phyloP scores from a whole-genome alignment of 1,140 invertebrate species.

The Stratiolaelaps scimitus region DNA sequence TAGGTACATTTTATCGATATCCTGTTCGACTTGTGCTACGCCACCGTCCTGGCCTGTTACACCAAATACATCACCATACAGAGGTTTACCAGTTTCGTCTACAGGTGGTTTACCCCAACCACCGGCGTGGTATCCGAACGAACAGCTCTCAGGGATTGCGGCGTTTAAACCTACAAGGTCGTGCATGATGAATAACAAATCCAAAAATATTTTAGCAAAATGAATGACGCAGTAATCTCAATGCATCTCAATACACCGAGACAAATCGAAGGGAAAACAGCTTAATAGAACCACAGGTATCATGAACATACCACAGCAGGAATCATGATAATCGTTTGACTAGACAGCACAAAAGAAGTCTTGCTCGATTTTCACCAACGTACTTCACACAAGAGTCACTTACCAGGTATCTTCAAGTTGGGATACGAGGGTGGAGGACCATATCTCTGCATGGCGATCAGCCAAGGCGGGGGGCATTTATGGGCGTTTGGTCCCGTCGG shows the following conservation, averaged over 20 bases:
- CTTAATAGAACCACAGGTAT: too few species aligned
- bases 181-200: constrained; percentile 6
- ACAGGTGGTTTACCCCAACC: constrained; percentile 99
- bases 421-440: constrained; percentile 98
- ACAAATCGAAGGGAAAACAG: too few species aligned
- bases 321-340: too few species aligned
- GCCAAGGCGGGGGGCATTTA: constrained; percentile 88
- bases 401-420: constrained; percentile 59
- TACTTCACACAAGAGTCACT: neutral
- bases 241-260: too few species aligned
- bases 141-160: constrained; percentile 53
- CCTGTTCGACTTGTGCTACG: constrained; percentile 10
- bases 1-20: constrained; percentile 18
- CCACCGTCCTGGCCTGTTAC: constrained; percentile 39
- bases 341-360: too few species aligned
- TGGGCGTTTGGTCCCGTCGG: constrained; percentile 66
- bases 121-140: constrained; percentile 96
- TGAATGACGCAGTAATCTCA: too few species aligned
- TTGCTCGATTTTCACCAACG: too few species aligned
- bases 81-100: constrained; percentile 88
- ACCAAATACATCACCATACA: constrained; percentile 98
- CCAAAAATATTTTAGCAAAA: too few species aligned
- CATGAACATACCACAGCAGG: too few species aligned
- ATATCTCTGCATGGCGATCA: constrained; percentile 99
- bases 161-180: constrained; percentile 32